phyloP scores from a whole-genome alignment of 2,888 invertebrate species.

The Psococerastis gibbosa region DNA sequence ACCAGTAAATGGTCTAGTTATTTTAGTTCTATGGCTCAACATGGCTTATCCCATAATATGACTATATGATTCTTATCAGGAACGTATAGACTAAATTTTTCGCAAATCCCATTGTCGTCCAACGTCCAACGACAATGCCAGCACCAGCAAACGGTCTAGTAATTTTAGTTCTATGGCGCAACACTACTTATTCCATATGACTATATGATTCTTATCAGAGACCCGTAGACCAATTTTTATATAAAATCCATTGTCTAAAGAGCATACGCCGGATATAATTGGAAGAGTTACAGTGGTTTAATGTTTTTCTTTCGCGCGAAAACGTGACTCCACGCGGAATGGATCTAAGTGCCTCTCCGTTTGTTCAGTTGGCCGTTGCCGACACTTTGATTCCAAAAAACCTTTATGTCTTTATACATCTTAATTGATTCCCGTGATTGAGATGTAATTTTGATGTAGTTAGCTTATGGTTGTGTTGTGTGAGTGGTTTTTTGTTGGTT shows the following conservation, averaged over 20 bases:
- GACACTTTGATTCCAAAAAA: not conserved
- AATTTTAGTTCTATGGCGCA: not conserved
- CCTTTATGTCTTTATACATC: too few species aligned
- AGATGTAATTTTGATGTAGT: too few species aligned
- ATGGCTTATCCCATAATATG: slow-evolving; percentile 1
- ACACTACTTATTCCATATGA: slow-evolving; percentile 4
- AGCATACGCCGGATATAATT: slow-evolving; percentile 4
- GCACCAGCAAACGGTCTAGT: too few species aligned
- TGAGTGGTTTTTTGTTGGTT: too few species aligned
- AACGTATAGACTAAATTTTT: too few species aligned
- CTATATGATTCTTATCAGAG: slow-evolving; percentile 1
- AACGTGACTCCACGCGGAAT: slow-evolving; percentile 1
- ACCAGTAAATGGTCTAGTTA: too few species aligned
- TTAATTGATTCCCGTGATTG: too few species aligned
- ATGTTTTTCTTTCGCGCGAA: not conserved
- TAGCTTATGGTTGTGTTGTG: too few species aligned
- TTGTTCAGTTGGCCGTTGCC: too few species aligned
- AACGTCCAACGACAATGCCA: too few species aligned
- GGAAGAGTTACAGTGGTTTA: not conserved
- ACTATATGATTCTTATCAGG: too few species aligned
- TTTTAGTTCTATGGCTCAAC: not conserved
- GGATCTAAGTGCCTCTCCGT: not conserved
- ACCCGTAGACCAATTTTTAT: slow-evolving; percentile 2
- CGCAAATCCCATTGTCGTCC: too few species aligned
- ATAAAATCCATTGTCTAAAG: slow-evolving; percentile 7